Evolutionary conservation across 2,113 vertebrate genomes (phyloP).

Genomic region (Antennarius striatus): DNA sequence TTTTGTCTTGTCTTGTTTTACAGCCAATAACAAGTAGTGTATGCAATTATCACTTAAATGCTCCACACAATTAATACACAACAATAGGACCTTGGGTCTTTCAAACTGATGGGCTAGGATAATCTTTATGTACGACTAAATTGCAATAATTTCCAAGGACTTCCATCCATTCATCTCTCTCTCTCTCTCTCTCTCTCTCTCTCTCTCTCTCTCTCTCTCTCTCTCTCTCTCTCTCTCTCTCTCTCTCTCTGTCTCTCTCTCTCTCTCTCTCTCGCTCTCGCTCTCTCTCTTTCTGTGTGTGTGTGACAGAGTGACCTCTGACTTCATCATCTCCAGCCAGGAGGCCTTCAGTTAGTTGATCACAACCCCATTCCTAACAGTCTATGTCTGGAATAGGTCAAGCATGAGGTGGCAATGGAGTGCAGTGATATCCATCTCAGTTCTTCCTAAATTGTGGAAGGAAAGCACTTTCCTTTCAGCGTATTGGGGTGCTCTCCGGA

Average conservation of each 20-base stretch:
- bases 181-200: no score
- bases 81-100: no score
- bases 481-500: background rate
- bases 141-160: conserved; percentile 1
- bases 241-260: no score
- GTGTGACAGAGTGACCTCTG: background rate
- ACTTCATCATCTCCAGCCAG: background rate
- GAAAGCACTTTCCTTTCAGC: background rate
- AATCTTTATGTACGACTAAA: background rate
- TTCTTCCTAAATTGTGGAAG: background rate
- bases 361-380: background rate
- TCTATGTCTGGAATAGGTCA: background rate
- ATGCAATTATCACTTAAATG: no score
- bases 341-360: background rate
- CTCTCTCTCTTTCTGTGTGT: no score
- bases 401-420: background rate
- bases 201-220: background rate
- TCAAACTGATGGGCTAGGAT: no score
- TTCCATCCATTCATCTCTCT: no score
- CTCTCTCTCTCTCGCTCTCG: background rate
- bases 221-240: no score
- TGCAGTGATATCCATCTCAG: background rate
- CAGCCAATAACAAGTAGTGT: no score
- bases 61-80: no score
- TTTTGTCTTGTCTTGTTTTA: no score